A percentile compares a stretch with the other conserved stretches of the same genome.
Conservation (phyloP, 2,113 vertebrate genomes). For the Ahaetulla prasina region DNA sequence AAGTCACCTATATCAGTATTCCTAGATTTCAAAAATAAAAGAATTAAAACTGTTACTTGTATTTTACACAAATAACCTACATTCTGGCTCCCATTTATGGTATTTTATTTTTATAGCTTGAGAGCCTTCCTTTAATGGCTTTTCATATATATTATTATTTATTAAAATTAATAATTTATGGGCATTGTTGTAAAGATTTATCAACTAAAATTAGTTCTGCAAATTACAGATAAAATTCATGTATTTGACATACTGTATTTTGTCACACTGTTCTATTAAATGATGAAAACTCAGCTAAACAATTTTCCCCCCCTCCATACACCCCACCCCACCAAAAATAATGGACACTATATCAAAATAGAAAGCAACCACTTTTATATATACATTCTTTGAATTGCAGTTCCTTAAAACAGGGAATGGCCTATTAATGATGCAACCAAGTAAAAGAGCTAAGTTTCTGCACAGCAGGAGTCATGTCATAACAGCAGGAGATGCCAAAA, state of each 20-base stretch:
- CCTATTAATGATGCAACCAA: background rate
- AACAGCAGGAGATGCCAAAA: slow-evolving; percentile 16
- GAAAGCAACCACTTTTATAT: background rate
- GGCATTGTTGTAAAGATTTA: background rate
- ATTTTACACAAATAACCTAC: no score
- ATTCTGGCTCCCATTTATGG: background rate
- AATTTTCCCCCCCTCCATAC: background rate
- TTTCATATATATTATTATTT: background rate
- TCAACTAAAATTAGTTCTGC: background rate
- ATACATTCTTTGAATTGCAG: background rate
- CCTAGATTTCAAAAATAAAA: background rate
- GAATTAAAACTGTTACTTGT: background rate
- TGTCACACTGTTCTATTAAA: background rate
- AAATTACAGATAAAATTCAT: background rate
- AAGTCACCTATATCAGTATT: background rate
- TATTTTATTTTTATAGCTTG: background rate
- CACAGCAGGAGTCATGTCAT: background rate
- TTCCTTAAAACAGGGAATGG: background rate
- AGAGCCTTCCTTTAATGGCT: background rate
- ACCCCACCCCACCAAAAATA: background rate
- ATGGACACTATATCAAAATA: background rate
- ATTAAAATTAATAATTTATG: background rate
- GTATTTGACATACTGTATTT: background rate
- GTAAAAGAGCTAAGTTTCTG: background rate
- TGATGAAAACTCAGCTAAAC: background rate